These are phyloP conservation scores for Irena cyanogastra DNA, from an alignment of 2,113 vertebrate genomes.

Conservation along the genomic window DNA sequence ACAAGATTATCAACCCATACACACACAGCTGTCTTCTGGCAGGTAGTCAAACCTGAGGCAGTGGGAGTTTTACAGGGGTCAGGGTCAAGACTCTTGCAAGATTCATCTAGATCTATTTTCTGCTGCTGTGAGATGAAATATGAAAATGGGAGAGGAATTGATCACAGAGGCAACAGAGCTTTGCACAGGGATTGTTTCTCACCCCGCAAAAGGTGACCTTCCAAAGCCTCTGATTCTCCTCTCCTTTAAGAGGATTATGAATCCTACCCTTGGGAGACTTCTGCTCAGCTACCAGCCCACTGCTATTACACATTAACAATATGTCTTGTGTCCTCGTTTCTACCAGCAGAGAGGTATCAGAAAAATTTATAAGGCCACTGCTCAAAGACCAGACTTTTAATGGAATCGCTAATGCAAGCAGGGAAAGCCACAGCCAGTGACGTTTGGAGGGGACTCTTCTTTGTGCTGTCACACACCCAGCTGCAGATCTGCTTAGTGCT, in stretches of 20 bases:
- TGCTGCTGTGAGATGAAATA: neutral
- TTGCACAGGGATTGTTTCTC: neutral
- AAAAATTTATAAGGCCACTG: neutral
- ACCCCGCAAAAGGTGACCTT: neutral
- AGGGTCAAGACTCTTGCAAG: neutral
- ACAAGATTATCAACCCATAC: neutral
- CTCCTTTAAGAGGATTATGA: conserved; percentile 10
- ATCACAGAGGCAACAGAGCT: neutral
- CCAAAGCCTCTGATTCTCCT: neutral
- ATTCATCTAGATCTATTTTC: neutral
- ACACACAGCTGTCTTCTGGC: neutral
- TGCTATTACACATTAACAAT: neutral
- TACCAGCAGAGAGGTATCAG: neutral
- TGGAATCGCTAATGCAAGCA: neutral
- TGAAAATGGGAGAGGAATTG: neutral
- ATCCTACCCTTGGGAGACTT: neutral
- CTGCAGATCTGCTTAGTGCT: neutral
- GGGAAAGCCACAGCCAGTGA: neutral
- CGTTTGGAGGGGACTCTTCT: neutral
- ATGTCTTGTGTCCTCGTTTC: neutral
- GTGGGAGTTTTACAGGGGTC: neutral
- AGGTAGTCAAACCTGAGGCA: neutral
- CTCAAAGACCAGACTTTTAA: neutral
- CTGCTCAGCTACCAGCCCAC: neutral
- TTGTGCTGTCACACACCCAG: neutral